A percentile compares a stretch with the other conserved stretches of the same genome.
Evolutionary conservation across 2,888 invertebrate genomes (phyloP).

Genomic region (Hyppa rectilinea): DNA sequence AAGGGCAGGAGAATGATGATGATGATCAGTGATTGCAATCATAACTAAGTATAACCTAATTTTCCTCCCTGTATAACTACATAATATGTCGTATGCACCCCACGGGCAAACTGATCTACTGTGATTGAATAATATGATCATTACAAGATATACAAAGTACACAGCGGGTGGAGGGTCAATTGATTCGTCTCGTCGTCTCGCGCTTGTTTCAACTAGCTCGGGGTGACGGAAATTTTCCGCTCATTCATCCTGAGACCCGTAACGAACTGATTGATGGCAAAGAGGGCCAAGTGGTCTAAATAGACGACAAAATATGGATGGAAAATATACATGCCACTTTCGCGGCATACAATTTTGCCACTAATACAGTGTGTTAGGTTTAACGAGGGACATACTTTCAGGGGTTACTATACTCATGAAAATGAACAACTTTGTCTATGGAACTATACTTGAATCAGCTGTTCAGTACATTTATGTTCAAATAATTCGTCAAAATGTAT

Average conservation of each 20-base stretch:
- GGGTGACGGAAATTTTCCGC: conserved; percentile 47
- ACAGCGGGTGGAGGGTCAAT: conserved; percentile 60
- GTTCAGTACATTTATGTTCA: too few relatives aligned
- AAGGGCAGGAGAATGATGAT: too few relatives aligned
- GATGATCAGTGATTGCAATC: too few relatives aligned
- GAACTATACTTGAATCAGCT: too few relatives aligned
- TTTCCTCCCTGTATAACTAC: not conserved
- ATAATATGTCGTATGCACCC: not conserved
- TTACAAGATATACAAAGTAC: conserved; percentile 30
- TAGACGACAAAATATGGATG: not conserved
- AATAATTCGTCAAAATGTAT: too few relatives aligned
- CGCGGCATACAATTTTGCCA: not conserved
- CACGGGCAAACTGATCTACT: not conserved
- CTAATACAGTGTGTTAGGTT: too few relatives aligned
- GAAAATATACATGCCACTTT: conserved; percentile 6
- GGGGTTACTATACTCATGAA: too few relatives aligned
- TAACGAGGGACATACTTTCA: too few relatives aligned
- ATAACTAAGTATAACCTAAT: not conserved
- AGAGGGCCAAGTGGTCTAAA: conserved; percentile 17
- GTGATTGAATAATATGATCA: conserved; percentile 1
- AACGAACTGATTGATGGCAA: conserved; percentile 32
- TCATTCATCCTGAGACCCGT: not conserved
- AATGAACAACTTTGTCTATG: too few relatives aligned
- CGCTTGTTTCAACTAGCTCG: conserved; percentile 14
- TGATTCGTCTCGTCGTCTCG: conserved; percentile 50